These are phyloP conservation scores for Chaetodon trifasciatus DNA, from an alignment of 2,797 vertebrate species.

Conservation along the genomic window DNA sequence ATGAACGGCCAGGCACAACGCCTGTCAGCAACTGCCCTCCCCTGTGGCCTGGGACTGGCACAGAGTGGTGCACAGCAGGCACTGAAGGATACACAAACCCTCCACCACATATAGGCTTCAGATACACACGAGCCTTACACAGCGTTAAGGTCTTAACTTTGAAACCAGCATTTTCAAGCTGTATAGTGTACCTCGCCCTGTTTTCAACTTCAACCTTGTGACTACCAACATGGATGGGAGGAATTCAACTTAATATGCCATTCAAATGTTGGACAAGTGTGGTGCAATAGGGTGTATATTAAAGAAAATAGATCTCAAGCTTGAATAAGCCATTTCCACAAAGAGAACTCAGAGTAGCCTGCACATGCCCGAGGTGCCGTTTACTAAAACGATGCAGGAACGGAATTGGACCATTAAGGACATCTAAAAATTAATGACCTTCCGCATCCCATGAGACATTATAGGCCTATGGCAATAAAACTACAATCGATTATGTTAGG, in stretches of 20 bases:
- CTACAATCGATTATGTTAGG: constrained; percentile 58
- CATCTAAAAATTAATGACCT: constrained; percentile 53
- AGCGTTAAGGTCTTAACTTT: background rate
- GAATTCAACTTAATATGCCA: constrained; percentile 5
- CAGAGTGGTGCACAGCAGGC: constrained; percentile 59
- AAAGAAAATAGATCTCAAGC: constrained; percentile 29
- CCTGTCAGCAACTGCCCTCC: constrained; percentile 63
- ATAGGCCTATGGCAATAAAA: constrained; percentile 54
- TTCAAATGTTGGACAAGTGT: background rate
- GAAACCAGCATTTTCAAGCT: constrained; percentile 11
- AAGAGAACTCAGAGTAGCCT: constrained; percentile 7
- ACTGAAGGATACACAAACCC: constrained; percentile 28
- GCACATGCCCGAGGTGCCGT: constrained; percentile 19
- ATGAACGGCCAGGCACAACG: constrained; percentile 64
- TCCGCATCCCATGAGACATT: constrained; percentile 34
- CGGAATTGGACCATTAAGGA: constrained; percentile 26
- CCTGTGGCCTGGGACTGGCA: constrained; percentile 55
- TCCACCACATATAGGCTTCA: constrained; percentile 17
- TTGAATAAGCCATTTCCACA: constrained; percentile 30
- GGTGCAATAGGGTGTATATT: background rate
- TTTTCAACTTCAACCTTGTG: constrained; percentile 10
- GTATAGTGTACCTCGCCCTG: background rate
- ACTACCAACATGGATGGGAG: background rate
- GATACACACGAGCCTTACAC: background rate
- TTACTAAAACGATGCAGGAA: constrained; percentile 41